phyloP scores from a whole-genome alignment of 2,113 vertebrate genomes.

The Diglossa brunneiventris region DNA sequence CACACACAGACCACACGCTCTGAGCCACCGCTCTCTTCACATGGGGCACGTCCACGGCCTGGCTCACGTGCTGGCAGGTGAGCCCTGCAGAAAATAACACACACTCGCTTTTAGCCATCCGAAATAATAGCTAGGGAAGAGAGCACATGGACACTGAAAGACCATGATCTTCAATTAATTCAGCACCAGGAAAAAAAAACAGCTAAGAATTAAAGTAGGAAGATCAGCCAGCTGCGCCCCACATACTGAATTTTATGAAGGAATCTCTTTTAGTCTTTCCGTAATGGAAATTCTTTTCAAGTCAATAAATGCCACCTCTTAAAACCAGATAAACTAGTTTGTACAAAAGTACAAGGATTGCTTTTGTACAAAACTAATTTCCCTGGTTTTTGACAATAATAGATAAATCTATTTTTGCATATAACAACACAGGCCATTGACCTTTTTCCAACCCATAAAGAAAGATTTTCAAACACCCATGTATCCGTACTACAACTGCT shows the following conservation, averaged over 20 bases:
- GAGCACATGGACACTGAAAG: background rate
- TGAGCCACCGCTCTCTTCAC: constrained; percentile 89
- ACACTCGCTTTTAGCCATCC: background rate
- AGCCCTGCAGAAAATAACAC: constrained; percentile 72
- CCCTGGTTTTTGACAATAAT: background rate
- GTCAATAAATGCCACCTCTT: background rate
- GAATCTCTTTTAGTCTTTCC: background rate
- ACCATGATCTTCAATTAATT: background rate
- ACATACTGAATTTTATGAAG: background rate
- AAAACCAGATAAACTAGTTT: background rate
- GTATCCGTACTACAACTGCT: background rate
- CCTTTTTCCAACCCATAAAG: background rate
- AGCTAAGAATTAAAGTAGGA: background rate
- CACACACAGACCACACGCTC: constrained; percentile 86
- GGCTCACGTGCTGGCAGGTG: constrained; percentile 92
- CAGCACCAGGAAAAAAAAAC: background rate
- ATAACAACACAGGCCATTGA: background rate
- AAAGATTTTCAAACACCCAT: background rate
- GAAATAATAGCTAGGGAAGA: background rate
- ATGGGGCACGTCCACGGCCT: constrained; percentile 87
- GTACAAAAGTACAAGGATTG: background rate
- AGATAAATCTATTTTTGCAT: background rate
- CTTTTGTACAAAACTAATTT: background rate
- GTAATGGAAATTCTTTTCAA: background rate
- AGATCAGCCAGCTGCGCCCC: background rate